phyloP scores from a whole-genome alignment of 2,113 vertebrate genomes.

The Otocyon megalotis region DNA sequence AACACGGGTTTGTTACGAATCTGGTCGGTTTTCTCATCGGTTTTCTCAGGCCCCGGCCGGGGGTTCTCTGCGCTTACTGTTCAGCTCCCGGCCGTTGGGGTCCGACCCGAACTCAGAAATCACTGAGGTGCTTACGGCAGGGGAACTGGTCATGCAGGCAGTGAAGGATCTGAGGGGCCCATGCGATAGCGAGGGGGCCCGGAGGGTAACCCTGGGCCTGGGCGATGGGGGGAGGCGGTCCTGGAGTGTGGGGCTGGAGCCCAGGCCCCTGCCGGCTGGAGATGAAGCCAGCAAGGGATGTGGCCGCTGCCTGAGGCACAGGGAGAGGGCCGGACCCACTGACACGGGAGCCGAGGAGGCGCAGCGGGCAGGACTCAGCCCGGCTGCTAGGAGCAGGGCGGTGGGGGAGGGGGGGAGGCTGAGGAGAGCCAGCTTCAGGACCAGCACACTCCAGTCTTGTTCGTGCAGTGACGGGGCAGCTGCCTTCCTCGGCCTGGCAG shows the following conservation, averaged over 20 bases:
- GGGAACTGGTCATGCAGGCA: background rate
- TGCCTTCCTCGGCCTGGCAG: background rate
- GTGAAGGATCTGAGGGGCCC: background rate
- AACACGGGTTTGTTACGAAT: background rate
- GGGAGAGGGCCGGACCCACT: background rate
- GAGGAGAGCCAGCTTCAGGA: background rate
- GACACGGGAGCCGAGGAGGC: background rate
- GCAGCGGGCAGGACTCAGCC: too few relatives aligned
- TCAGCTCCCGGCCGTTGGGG: background rate
- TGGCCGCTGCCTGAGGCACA: background rate
- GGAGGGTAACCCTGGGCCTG: background rate
- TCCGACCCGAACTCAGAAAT: background rate
- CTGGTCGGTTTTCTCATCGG: background rate
- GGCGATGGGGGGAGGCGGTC: background rate
- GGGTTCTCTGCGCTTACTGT: background rate
- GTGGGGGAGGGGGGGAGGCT: accelerated
- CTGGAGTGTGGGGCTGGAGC: background rate
- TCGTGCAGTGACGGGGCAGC: accelerated
- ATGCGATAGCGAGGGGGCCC: too few relatives aligned
- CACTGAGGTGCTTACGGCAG: accelerated
- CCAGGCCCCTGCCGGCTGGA: background rate
- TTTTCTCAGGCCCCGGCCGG: background rate
- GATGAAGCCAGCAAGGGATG: background rate
- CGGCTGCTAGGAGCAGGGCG: background rate
- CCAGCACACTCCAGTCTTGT: background rate